Conservation (phyloP, 1,140 invertebrate genomes). For the Anastrepha obliqua region DNA sequence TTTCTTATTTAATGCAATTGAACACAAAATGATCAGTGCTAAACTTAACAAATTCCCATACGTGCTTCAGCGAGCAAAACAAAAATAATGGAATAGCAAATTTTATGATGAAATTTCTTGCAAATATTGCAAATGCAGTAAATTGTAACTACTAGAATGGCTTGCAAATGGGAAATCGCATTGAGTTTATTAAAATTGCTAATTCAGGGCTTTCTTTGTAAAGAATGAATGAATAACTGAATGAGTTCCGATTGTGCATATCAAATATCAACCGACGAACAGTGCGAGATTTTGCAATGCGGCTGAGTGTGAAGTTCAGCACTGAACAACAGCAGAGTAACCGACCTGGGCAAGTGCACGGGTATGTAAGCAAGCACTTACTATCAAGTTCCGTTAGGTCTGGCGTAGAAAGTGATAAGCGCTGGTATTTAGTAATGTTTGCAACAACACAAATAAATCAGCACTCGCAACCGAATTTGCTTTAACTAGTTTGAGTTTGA, state of each 20-base stretch:
- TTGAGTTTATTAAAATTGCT: neutral
- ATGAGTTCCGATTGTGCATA: neutral
- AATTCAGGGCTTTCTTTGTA: neutral
- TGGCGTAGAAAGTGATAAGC: neutral
- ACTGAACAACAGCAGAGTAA: neutral
- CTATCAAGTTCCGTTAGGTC: neutral
- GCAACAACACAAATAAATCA: neutral
- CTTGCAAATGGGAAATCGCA: neutral
- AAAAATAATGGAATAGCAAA: slow-evolving; percentile 7
- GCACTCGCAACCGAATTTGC: neutral
- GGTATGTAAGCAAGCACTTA: too few relatives aligned
- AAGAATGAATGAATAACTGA: slow-evolving; percentile 40
- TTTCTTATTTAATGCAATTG: neutral
- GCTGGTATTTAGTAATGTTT: neutral
- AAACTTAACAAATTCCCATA: slow-evolving; percentile 28
- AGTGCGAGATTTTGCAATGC: neutral
- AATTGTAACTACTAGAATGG: neutral
- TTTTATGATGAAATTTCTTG: slow-evolving; percentile 24
- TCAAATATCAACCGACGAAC: neutral
- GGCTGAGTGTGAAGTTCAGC: neutral
- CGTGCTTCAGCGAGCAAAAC: neutral
- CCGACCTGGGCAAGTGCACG: too few relatives aligned
- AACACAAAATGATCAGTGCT: neutral
- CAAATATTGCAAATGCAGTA: slow-evolving; percentile 23
- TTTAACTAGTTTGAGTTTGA: too few relatives aligned